Conservation (phyloP, 1,140 invertebrate genomes). For the Luehdorfia chinensis region DNA sequence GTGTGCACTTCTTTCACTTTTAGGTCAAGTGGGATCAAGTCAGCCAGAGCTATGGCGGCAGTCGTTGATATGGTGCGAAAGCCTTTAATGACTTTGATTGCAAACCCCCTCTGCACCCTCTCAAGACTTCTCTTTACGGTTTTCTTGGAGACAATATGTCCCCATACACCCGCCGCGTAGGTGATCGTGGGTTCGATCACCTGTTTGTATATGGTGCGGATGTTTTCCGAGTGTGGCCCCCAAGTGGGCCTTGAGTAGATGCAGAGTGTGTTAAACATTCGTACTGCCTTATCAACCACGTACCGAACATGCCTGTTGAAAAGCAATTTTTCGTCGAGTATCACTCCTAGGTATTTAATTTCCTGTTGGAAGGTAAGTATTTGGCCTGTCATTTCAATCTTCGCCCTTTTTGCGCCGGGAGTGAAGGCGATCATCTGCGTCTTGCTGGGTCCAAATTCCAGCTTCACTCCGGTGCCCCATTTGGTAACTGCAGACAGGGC, state of each 20-base stretch:
- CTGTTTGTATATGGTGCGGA: constrained; percentile 17
- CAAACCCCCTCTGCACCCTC: constrained; percentile 8
- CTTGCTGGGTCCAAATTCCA: background rate
- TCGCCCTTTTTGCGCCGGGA: background rate
- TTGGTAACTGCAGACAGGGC: too few relatives aligned
- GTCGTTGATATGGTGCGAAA: constrained; percentile 18
- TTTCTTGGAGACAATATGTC: background rate
- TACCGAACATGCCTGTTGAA: constrained; percentile 17
- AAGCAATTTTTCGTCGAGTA: too few relatives aligned
- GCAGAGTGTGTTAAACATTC: constrained; percentile 17
- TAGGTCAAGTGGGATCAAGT: constrained; percentile 15
- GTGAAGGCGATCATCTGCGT: background rate
- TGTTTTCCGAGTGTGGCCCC: constrained; percentile 23
- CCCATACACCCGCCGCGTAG: constrained; percentile 23
- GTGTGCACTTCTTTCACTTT: constrained; percentile 9
- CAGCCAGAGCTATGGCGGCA: constrained; percentile 6
- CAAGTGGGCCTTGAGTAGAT: constrained; percentile 20
- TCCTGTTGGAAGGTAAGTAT: background rate
- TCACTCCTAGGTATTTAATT: too few relatives aligned
- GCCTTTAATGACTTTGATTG: constrained; percentile 9
- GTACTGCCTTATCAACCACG: constrained; percentile 11
- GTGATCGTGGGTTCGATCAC: constrained; percentile 24
- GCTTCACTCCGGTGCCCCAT: too few relatives aligned
- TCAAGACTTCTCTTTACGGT: background rate
- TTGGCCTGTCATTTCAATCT: background rate